Conservation (phyloP, 2,113 vertebrate genomes). For the Rhea pennata region DNA sequence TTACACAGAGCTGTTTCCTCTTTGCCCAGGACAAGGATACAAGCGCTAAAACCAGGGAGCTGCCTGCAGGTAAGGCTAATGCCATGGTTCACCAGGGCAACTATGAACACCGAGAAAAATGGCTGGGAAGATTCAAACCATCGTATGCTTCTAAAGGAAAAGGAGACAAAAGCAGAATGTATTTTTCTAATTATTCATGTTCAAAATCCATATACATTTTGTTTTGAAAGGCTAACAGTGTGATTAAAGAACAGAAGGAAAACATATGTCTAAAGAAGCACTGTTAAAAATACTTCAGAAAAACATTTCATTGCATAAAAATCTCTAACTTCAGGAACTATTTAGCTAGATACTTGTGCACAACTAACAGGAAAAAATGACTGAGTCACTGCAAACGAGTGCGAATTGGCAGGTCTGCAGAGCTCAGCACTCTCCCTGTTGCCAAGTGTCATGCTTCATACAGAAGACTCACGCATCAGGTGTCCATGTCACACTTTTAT, state of each 20-base stretch:
- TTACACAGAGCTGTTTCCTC: not conserved
- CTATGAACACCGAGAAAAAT: not conserved
- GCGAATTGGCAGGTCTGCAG: slow-evolving; percentile 65
- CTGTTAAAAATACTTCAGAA: slow-evolving; percentile 38
- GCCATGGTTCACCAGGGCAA: not conserved
- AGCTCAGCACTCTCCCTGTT: slow-evolving; percentile 59
- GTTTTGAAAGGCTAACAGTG: slow-evolving; percentile 59
- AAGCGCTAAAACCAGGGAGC: not conserved
- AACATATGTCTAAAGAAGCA: slow-evolving; percentile 53
- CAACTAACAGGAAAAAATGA: slow-evolving; percentile 59
- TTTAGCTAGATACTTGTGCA: slow-evolving; percentile 49
- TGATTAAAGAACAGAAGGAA: slow-evolving; percentile 70
- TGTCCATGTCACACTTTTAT: slow-evolving; percentile 68
- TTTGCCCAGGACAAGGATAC: not conserved
- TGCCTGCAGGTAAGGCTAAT: not conserved
- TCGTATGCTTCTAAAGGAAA: not conserved
- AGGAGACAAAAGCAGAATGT: not conserved
- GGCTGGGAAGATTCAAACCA: not conserved
- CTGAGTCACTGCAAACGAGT: slow-evolving; percentile 67
- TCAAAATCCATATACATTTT: slow-evolving; percentile 59
- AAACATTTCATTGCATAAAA: slow-evolving; percentile 27
- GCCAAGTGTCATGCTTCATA: slow-evolving; percentile 71
- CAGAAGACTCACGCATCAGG: slow-evolving; percentile 68
- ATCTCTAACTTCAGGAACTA: slow-evolving; percentile 6
- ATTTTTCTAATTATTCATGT: slow-evolving; percentile 41